phyloP scores from a whole-genome alignment of 2,797 vertebrate genomes.

The Alcedo quadribrachys region DNA sequence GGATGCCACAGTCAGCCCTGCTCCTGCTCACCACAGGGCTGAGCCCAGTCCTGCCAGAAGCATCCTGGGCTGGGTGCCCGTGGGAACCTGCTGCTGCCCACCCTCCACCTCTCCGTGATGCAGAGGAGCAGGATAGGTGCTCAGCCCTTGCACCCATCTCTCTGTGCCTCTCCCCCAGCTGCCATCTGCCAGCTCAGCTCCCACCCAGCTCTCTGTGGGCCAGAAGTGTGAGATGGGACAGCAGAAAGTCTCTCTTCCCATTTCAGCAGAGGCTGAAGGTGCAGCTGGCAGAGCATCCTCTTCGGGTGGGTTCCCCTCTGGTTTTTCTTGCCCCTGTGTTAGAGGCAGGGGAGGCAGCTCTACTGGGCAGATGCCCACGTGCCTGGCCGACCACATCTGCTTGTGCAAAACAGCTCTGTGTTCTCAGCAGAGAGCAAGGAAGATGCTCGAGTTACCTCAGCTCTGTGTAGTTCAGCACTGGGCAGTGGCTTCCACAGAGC shows the following conservation, averaged over 20 bases:
- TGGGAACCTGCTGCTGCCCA: fast-evolving
- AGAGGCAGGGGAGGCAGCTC: not conserved
- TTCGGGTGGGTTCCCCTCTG: not conserved
- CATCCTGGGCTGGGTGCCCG: not conserved
- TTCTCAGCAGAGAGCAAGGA: not conserved
- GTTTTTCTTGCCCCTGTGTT: fast-evolving
- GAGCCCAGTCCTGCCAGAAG: not conserved
- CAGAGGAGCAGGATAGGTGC: not conserved
- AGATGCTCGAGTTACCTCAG: fast-evolving
- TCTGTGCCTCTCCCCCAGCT: not conserved
- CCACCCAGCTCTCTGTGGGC: not conserved
- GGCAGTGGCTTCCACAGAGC: not conserved
- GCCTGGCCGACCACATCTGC: not conserved
- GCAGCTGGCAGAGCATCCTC: not conserved
- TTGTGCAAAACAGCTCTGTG: not conserved
- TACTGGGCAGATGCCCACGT: too few relatives aligned
- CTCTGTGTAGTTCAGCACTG: too few relatives aligned
- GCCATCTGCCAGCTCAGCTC: not conserved
- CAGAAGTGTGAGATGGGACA: fast-evolving
- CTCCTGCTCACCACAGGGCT: fast-evolving
- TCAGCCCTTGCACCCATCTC: not conserved
- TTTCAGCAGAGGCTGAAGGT: not conserved
- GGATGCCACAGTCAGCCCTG: fast-evolving
- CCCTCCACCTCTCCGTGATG: not conserved
- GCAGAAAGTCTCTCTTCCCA: not conserved